Evolutionary conservation across 1,140 invertebrate species (phyloP), one percentile per base, ranked within the genome.

Genomic region (Metopolophium dirhodum): DNA sequence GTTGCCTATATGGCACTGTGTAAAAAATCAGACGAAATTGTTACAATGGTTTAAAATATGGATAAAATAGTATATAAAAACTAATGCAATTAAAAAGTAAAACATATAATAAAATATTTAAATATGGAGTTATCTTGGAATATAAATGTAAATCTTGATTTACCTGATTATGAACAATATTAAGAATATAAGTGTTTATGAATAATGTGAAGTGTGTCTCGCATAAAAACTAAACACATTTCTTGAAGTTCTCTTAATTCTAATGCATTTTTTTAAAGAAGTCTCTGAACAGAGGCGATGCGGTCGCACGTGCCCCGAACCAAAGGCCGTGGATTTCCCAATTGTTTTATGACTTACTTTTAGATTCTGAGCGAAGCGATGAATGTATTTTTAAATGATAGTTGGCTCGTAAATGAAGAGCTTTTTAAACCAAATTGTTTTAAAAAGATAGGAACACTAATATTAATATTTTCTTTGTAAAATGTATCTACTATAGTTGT

Each of bases 351-450:
- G 11, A 8, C 37, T 37, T 61, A 90, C 7, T 61, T 20, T 41
- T n/a, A n/a, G n/a, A n/a, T n/a, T n/a, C n/a, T n/a, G n/a, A n/a
- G n/a, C n/a, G n/a, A n/a, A n/a, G n/a, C n/a, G n/a, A n/a, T n/a
- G n/a, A n/a, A n/a, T n/a, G n/a, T n/a, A n/a, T n/a, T 54, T 57
- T 89, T 6, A 54, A 89, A 54, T 1, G n/a, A 89, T 54, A 6
- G 51, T 51, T 54, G 87, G n/a, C 87, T 87, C 23, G 86, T 87
- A 87, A n/a, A 87, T 87, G 86, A 7, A 87, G 45, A 47, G 45
- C 8, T 47, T 47, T 47, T 47, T 47, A 47, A 6, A 47, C 45
- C 45, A 47, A 47, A 47, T 47, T 47, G 45, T 47, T 47, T 47
- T 2, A 7, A 47, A 47, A 45, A 45, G 45, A 45, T 45, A 45